Evolutionary conservation across 2,888 invertebrate genomes (phyloP).

Genomic region (Globia sparganii): DNA sequence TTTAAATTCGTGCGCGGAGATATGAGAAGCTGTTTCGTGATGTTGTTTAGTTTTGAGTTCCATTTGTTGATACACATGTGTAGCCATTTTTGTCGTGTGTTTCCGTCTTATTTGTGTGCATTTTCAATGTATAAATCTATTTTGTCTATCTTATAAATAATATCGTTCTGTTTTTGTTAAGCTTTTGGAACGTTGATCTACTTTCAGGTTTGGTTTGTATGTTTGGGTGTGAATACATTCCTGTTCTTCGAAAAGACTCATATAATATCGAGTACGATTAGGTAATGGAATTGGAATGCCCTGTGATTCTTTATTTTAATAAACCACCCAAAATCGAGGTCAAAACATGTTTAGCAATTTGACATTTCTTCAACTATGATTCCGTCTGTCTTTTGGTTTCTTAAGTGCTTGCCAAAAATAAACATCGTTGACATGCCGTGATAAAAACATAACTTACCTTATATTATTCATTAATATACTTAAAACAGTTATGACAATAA

Average conservation of each 20-base stretch:
- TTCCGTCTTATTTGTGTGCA: neutral
- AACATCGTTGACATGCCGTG: too few relatives aligned
- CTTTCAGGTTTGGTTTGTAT: neutral
- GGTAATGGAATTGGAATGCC: too few relatives aligned
- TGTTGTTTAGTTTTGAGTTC: conserved; percentile 21
- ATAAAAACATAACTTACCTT: neutral
- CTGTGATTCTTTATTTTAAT: neutral
- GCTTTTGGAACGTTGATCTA: neutral
- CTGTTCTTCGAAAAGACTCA: neutral
- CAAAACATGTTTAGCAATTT: too few relatives aligned
- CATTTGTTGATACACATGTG: conserved; percentile 22
- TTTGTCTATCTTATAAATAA: neutral
- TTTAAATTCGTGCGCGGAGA: conserved; percentile 40
- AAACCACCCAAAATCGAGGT: too few relatives aligned
- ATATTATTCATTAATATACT: neutral
- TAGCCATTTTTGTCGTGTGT: neutral
- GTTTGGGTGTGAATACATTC: neutral
- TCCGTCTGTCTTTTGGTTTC: neutral
- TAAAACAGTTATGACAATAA: neutral
- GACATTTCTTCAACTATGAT: too few relatives aligned
- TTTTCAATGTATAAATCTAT: too few relatives aligned
- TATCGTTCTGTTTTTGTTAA: neutral
- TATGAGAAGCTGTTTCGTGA: conserved; percentile 27
- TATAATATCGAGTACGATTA: neutral
- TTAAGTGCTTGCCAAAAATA: too few relatives aligned